phyloP scores from a whole-genome alignment of 1,140 invertebrate genomes.

The Drosophila punjabiensis region DNA sequence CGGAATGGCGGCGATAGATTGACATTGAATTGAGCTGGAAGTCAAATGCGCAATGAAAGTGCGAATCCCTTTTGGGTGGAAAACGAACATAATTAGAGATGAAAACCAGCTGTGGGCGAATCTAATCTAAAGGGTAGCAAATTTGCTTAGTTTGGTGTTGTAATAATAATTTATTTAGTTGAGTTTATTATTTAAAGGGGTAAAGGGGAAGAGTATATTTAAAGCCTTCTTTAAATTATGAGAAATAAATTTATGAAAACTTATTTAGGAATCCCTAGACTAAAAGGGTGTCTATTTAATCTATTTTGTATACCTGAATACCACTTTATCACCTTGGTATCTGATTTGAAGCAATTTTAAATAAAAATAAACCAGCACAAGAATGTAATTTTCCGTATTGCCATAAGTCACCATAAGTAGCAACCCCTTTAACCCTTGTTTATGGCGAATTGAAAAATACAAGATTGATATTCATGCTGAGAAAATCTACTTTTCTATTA shows the following conservation, averaged over 20 bases:
- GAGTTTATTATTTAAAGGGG: neutral
- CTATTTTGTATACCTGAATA: too few relatives aligned
- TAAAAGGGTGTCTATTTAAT: too few relatives aligned
- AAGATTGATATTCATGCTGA: neutral
- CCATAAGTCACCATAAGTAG: neutral
- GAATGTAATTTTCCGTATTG: neutral
- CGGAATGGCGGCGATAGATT: slow-evolving; percentile 35
- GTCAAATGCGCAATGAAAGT: slow-evolving; percentile 5
- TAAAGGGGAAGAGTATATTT: neutral
- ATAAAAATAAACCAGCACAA: too few relatives aligned
- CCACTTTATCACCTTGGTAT: too few relatives aligned
- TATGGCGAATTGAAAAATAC: neutral
- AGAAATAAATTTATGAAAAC: too few relatives aligned
- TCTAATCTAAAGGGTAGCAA: neutral
- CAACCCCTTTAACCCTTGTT: neutral
- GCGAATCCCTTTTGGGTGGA: neutral
- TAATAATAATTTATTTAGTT: neutral
- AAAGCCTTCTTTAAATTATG: too few relatives aligned
- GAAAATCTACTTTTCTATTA: neutral
- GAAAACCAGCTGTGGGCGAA: neutral
- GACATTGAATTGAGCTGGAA: slow-evolving; percentile 49
- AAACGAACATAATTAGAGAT: neutral
- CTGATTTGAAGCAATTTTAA: too few relatives aligned
- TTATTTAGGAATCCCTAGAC: too few relatives aligned
- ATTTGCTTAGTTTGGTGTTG: neutral